Percentiles rank a stretch among this genome's conserved stretches.
Conservation (phyloP, 2,888 invertebrate genomes). For the Ptilodon capucinus region DNA sequence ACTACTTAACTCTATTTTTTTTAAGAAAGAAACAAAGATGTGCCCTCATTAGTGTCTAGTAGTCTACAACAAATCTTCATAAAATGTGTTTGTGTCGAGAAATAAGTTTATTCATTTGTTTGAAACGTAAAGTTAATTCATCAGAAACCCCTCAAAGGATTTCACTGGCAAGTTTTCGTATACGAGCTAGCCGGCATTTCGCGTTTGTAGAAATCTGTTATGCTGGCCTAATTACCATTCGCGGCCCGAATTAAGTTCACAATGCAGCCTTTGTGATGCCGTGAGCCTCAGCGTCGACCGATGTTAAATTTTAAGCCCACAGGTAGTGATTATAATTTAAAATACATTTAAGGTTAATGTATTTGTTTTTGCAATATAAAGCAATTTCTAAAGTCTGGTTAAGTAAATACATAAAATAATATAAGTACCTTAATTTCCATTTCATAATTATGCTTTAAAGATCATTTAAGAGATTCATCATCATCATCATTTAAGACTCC, state of each 20-base stretch:
- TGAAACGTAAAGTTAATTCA: slow-evolving; percentile 27
- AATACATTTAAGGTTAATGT: slow-evolving; percentile 2
- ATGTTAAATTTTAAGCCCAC: slow-evolving; percentile 9
- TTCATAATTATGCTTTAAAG: too few species aligned
- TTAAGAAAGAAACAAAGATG: too few species aligned
- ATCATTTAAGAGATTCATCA: too few species aligned
- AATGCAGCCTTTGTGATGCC: slow-evolving; percentile 28
- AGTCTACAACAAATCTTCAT: too few species aligned
- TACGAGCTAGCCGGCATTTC: slow-evolving; percentile 26
- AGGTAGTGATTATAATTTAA: slow-evolving; percentile 7
- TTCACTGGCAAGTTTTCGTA: slow-evolving; percentile 37
- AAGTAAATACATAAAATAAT: too few species aligned
- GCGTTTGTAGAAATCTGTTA: slow-evolving; percentile 37
- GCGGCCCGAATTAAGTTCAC: slow-evolving; percentile 34
- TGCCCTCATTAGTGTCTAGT: too few species aligned
- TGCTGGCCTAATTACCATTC: slow-evolving; percentile 41
- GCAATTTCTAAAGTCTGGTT: too few species aligned
- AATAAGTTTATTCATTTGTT: neutral
- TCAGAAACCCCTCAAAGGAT: slow-evolving; percentile 36
- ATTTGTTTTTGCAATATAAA: neutral
- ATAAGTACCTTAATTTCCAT: too few species aligned
- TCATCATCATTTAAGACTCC: too few species aligned
- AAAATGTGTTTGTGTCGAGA: too few species aligned
- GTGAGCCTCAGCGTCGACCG: neutral
- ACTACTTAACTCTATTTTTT: too few species aligned